A percentile compares a stretch with the other conserved stretches of the same genome.
phyloP scores from a whole-genome alignment of 1,140 invertebrate genomes.

The Temnothorax longispinosus region DNA sequence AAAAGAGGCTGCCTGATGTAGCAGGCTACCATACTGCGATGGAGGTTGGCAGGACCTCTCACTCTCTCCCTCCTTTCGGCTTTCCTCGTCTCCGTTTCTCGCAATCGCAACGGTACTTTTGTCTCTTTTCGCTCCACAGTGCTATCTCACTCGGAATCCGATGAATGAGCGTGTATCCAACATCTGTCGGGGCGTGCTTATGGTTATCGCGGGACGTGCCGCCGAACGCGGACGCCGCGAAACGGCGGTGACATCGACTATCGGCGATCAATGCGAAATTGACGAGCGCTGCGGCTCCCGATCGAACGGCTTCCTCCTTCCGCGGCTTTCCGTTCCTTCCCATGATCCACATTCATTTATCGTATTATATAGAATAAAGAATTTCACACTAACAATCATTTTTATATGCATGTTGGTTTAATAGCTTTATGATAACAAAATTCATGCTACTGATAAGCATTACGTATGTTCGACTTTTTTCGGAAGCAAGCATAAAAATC shows the following conservation, averaged over 20 bases:
- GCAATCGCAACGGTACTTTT: slow-evolving; percentile 43
- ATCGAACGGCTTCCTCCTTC: slow-evolving; percentile 54
- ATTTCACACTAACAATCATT: background rate
- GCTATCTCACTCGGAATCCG: slow-evolving; percentile 57
- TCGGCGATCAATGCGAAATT: slow-evolving; percentile 9
- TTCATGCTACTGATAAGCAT: background rate
- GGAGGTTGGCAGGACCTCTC: slow-evolving; percentile 74
- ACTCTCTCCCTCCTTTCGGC: slow-evolving; percentile 54
- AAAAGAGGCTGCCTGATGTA: slow-evolving; percentile 78
- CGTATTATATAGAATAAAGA: background rate
- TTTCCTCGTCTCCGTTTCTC: slow-evolving; percentile 40
- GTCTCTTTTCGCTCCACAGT: slow-evolving; percentile 43
- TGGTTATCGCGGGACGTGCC: slow-evolving; percentile 47
- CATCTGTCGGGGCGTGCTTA: slow-evolving; percentile 36
- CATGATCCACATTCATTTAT: background rate
- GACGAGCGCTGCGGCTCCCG: slow-evolving; percentile 44
- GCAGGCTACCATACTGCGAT: slow-evolving; percentile 75
- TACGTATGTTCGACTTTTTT: background rate
- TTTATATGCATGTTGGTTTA: background rate
- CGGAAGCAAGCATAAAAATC: background rate
- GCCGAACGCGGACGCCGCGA: background rate
- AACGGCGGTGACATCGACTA: slow-evolving; percentile 24
- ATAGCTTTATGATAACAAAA: background rate
- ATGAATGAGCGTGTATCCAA: slow-evolving; percentile 42
- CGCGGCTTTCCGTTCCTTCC: background rate